phyloP scores from a whole-genome alignment of 2,888 invertebrate species.

The Tetheella fluctuosa region DNA sequence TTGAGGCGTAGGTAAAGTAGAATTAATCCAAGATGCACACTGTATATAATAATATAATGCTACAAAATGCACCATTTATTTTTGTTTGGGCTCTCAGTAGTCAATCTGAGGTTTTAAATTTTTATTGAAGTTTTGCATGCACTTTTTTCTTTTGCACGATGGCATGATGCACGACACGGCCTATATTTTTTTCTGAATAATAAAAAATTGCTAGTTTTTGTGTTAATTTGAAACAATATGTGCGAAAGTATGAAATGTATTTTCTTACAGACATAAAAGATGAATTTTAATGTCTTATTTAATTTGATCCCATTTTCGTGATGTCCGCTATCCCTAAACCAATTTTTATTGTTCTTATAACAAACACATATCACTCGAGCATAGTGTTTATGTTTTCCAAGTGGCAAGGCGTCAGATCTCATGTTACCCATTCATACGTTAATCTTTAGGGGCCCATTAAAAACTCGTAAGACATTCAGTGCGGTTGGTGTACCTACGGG shows the following conservation, averaged over 20 bases:
- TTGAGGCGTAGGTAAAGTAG: constrained; percentile 21
- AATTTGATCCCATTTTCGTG: constrained; percentile 1
- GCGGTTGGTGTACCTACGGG: constrained; percentile 64
- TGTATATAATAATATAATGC: background rate
- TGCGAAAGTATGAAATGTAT: no score
- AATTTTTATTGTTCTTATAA: constrained; percentile 70
- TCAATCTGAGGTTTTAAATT: no score
- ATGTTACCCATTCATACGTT: constrained; percentile 81
- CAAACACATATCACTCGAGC: constrained; percentile 49
- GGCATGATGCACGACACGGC: background rate
- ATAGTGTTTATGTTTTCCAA: constrained; percentile 75
- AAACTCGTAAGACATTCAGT: constrained; percentile 72
- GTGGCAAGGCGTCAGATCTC: constrained; percentile 66
- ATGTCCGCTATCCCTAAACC: constrained; percentile 59
- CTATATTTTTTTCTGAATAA: background rate
- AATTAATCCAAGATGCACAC: background rate
- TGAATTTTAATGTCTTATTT: background rate
- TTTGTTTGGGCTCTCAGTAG: no score
- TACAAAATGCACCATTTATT: background rate
- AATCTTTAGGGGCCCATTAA: constrained; percentile 77
- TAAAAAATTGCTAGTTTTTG: no score
- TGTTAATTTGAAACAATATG: no score
- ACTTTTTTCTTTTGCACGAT: background rate
- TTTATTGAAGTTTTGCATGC: background rate
- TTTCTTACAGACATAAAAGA: no score